phyloP scores from a whole-genome alignment of 2,113 vertebrate genomes.

The Ciconia stormi region DNA sequence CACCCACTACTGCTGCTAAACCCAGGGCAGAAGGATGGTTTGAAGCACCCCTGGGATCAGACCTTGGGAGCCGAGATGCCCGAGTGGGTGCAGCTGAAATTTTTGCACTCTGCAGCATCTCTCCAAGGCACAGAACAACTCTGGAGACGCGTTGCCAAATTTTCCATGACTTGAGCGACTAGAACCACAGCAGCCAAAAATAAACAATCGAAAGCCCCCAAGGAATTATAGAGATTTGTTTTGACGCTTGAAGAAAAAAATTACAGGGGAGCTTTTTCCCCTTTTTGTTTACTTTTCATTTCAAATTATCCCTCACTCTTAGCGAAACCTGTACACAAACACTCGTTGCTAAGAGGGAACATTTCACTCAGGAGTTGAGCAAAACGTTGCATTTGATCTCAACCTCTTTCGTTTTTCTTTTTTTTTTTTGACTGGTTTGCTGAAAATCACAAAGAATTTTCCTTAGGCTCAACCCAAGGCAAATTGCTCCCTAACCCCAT shows the following conservation, averaged over 20 bases:
- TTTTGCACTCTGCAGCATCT: no score
- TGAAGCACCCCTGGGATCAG: background rate
- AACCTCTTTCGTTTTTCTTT: background rate
- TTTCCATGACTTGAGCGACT: background rate
- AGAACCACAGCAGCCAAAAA: background rate
- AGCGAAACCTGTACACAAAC: background rate
- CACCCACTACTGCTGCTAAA: background rate
- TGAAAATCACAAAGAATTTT: conserved; percentile 14
- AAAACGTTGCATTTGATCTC: conserved; percentile 18
- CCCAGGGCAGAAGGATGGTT: rapidly evolving
- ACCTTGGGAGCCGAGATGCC: background rate
- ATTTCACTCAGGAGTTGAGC: background rate
- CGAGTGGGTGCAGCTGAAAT: background rate
- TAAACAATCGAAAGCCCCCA: background rate
- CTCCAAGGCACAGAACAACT: background rate
- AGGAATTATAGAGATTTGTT: background rate
- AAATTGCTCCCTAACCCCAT: background rate
- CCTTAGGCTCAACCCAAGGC: background rate
- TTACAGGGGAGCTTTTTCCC: background rate
- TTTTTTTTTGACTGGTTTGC: background rate
- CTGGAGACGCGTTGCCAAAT: background rate
- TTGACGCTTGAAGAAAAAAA: background rate
- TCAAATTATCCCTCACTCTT: conserved; percentile 20
- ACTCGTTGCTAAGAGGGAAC: conserved; percentile 19
- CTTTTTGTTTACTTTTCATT: conserved; percentile 44